Conservation (phyloP, 2,888 invertebrate genomes). For the Dione juno region DNA sequence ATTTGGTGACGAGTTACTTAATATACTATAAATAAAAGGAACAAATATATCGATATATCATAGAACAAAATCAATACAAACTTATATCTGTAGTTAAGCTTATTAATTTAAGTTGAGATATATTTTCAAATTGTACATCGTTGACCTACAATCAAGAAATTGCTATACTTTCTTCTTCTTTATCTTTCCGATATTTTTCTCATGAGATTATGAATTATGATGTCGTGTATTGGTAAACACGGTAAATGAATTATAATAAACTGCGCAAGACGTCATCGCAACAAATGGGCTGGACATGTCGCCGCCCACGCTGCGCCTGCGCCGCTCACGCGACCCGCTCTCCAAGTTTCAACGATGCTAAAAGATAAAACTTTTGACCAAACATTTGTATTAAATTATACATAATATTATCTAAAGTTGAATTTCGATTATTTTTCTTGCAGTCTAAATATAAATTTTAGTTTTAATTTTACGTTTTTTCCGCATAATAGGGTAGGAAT, state of each 20-base stretch:
- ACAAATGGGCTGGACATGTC: constrained; percentile 78
- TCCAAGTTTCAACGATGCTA: constrained; percentile 48
- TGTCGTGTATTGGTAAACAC: constrained; percentile 57
- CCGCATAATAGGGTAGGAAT: no score
- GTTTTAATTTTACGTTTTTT: no score
- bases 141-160: no score
- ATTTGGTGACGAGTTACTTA: no score
- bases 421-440: neutral
- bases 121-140: no score
- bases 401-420: constrained; percentile 32
- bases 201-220: constrained; percentile 46
- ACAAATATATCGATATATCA: no score
- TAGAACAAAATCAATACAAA: no score
- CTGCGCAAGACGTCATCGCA: constrained; percentile 67
- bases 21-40: no score
- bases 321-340: constrained; percentile 44
- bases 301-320: constrained; percentile 64
- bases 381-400: constrained; percentile 27
- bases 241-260: constrained; percentile 81
- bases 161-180: no score
- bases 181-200: constrained; percentile 32
- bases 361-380: constrained; percentile 46
- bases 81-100: no score
- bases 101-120: no score
- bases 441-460: neutral